Evolutionary conservation across 2,888 invertebrate genomes (phyloP), one percentile per base, ranked within the genome.

Genomic region (Anticlea derivata): DNA sequence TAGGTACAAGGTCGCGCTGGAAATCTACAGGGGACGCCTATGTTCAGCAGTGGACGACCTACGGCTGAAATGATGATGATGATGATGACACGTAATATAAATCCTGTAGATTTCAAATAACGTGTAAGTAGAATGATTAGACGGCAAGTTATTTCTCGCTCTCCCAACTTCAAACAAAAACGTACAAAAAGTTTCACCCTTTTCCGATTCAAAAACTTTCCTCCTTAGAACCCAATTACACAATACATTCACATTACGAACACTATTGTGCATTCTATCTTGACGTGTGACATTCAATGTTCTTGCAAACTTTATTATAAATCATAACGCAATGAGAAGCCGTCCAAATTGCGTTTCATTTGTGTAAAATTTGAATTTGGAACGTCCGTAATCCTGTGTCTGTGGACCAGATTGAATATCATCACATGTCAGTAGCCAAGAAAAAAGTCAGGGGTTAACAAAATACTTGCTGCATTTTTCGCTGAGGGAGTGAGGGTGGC

Each of bases 401-500:
- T 17, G 17, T 17, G n/a, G n/a, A n/a, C 4, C 4, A 4, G 29
- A 1, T 12, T 7, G 29, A 13, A 31, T 13, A 13, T 7, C n/a
- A 11, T 30, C 3, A 13, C 2, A 6, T 43, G 1, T 11, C 35
- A 12, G 2, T n/a, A 11, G 26, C 6, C 31, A 24, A 24, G 41
- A 31, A 31, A 45, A 12, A 27, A 13, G 12, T 4, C 17, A 27
- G 1, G 7, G 7, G 12, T 12, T 38, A n/a, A n/a, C 11, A 12
- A n/a, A 12, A 12, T 40, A 29, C 48, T 40, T 49, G 23, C 37
- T 49, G 49, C 49, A 50, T 48, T 48, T 41, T 48, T 41, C 43
- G 51, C 48, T 43, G 48, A 65, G 63, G 65, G 69, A 72, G 63
- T 46, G 57, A 59, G 51, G 51, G 51, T 68, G 78, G 83, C 67